Evolutionary conservation across 2,888 invertebrate species (phyloP).

Genomic region (Schrankia costaestrigalis): DNA sequence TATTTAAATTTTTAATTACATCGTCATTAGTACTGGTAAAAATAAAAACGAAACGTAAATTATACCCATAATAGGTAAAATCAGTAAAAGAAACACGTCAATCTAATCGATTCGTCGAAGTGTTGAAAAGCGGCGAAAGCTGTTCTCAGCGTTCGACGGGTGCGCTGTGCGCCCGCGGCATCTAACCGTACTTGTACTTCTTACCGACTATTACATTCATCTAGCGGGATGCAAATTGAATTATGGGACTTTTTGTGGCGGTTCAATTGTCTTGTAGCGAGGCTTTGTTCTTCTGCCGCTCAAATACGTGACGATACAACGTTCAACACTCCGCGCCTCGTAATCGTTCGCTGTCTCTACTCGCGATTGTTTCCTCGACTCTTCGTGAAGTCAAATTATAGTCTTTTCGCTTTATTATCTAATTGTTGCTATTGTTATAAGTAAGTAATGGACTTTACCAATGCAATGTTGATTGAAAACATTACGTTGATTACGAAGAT

Average conservation of each 20-base stretch:
- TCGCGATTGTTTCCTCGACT: slow-evolving; percentile 65
- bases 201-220: slow-evolving; percentile 65
- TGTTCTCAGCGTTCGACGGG: slow-evolving; percentile 57
- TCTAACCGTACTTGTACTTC: slow-evolving; percentile 61
- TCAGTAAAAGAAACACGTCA: slow-evolving; percentile 55
- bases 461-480: slow-evolving; percentile 40
- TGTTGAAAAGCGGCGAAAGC: slow-evolving; percentile 77
- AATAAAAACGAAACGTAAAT: slow-evolving; percentile 27
- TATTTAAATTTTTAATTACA: too few species aligned
- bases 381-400: slow-evolving; percentile 72
- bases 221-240: slow-evolving; percentile 80
- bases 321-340: slow-evolving; percentile 69
- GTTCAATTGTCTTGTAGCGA: slow-evolving; percentile 70
- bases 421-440: slow-evolving; percentile 74
- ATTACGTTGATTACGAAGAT: slow-evolving; percentile 5
- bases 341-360: slow-evolving; percentile 56
- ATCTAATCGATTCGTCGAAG: slow-evolving; percentile 75
- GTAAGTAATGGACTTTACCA: slow-evolving; percentile 51
- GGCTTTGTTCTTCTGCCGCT: slow-evolving; percentile 73
- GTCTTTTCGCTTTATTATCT: slow-evolving; percentile 75
- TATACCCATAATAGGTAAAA: slow-evolving; percentile 46
- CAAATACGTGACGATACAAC: slow-evolving; percentile 73
- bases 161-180: slow-evolving; percentile 59
- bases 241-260: slow-evolving; percentile 77
- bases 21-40: slow-evolving; percentile 7